These are phyloP conservation scores for Rhinella marina DNA, from an alignment of 2,797 vertebrate species.

Conservation along the genomic window DNA sequence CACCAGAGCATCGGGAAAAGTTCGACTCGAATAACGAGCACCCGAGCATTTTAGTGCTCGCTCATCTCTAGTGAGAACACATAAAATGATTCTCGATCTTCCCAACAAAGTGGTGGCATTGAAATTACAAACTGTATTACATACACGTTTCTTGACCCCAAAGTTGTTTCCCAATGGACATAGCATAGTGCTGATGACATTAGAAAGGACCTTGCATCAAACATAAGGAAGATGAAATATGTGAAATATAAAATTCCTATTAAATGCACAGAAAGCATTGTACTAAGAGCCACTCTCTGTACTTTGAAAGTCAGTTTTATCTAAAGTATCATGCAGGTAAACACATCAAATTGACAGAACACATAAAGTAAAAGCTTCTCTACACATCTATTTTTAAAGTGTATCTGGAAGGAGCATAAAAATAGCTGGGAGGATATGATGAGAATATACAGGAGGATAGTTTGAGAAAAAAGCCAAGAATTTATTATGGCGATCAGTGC, in stretches of 20 bases:
- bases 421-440: background rate
- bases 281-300: background rate
- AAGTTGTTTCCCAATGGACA: conserved; percentile 19
- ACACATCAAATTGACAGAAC: conserved; percentile 15
- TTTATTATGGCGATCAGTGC: background rate
- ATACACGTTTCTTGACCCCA: background rate
- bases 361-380: conserved; percentile 7
- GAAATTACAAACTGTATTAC: background rate
- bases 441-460: background rate
- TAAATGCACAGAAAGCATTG: background rate
- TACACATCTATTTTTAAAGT: conserved; percentile 26
- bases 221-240: background rate
- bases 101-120: background rate
- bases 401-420: background rate
- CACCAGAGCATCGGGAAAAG: too few relatives aligned
- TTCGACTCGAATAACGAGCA: too few relatives aligned
- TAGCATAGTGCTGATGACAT: background rate
- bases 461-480: background rate
- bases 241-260: background rate
- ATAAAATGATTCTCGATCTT: background rate
- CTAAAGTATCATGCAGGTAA: background rate
- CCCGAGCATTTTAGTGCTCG: too few relatives aligned
- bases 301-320: background rate
- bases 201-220: background rate
- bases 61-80: background rate